Base-by-base conservation (phyloP, 2,888 invertebrate genomes). In the Bombylius major region DNA sequence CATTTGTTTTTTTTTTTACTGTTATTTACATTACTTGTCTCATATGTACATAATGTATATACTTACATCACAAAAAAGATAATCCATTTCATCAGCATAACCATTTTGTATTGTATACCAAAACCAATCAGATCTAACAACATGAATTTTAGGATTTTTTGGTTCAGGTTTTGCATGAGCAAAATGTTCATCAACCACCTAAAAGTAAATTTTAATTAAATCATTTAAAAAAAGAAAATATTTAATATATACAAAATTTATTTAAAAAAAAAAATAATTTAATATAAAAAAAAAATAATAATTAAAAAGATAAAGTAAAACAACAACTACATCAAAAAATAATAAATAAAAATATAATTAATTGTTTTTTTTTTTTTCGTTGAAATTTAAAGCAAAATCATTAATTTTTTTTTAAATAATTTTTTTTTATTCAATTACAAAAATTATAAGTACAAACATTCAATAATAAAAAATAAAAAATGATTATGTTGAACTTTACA, bases 31-130 rank as follows among this genome's bases (percentile, higher is more conserved):
- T 23, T 23, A 23, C 23, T 23, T 23, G 23, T 23, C 23, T 23
- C 23, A 13, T 11, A 32, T 49, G 9, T 6, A 47, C 36, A 45
- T 39, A 49, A 11, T 54, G 48, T 23, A 54, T 23, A 23, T 23
- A 79, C 83, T 84, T 78, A 88, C 89, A 75, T 89, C 87, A 75
- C 88, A 87, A 68, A 90, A 91, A 23, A 86, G 79, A 76, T 94
- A 94, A 64, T 94, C 87, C 69, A 85, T 84, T 73, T 96, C 97
- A 67, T 89, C 88, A 59, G 93, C 91, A 62, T 89, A 89, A 67
- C 94, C 93, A 78, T 96, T 93, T 76, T 96, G 96, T 60, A 97
- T 91, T 51, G 95, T 94, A 46, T 90, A 91, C 97, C 97, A 98
- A 76, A 97, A 97, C 97, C 97, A 97, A 77, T 96, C 92, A 7